Conservation (phyloP, 1,140 invertebrate genomes). For the Brachystomella parvula region DNA sequence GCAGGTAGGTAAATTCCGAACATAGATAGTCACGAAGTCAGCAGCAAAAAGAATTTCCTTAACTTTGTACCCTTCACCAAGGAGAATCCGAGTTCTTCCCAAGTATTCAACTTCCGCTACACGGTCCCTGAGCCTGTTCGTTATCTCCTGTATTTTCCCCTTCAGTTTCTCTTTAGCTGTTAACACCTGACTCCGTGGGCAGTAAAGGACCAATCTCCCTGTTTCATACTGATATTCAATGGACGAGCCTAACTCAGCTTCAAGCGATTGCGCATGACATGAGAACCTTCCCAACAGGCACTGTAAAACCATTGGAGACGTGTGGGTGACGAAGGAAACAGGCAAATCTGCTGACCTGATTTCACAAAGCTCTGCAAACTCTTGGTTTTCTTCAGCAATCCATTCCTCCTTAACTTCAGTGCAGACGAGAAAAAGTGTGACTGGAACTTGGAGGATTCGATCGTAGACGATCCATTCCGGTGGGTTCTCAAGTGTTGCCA, state of each 20-base stretch:
- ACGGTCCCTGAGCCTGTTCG: neutral
- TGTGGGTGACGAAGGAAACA: neutral
- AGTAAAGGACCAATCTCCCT: neutral
- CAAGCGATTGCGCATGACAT: neutral
- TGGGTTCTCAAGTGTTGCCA: neutral
- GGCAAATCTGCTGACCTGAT: neutral
- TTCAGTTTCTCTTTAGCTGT: neutral
- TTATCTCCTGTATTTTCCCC: neutral
- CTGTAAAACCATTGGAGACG: neutral
- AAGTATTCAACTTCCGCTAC: slow-evolving; percentile 11
- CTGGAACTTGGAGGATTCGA: neutral
- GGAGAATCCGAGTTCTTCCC: slow-evolving; percentile 1
- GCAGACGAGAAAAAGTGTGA: neutral
- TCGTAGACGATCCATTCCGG: slow-evolving; percentile 14
- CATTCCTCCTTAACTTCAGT: neutral
- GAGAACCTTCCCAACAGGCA: slow-evolving; percentile 2
- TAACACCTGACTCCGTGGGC: neutral
- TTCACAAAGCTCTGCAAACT: neutral
- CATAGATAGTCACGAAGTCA: slow-evolving; percentile 9
- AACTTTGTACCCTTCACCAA: slow-evolving; percentile 15
- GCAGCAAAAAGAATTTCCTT: slow-evolving; percentile 2
- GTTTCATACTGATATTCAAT: neutral
- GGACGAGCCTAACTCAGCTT: neutral
- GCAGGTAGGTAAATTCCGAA: slow-evolving; percentile 2
- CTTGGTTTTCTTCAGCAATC: neutral